These are phyloP conservation scores for Pelecanus crispus DNA, from an alignment of 2,113 vertebrate genomes.

Conservation along the genomic window DNA sequence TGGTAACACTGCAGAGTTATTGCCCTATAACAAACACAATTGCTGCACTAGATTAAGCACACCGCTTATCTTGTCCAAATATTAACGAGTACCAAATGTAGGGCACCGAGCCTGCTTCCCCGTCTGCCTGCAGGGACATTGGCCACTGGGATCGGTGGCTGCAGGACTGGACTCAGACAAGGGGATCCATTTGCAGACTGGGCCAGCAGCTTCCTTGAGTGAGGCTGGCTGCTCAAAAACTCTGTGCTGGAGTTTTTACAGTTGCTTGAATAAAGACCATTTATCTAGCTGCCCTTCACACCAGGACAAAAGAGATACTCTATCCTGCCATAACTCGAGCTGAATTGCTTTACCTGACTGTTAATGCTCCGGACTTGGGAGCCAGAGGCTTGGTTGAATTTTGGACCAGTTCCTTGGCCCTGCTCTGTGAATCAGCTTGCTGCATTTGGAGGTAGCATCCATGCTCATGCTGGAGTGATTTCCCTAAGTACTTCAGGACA, in stretches of 20 bases:
- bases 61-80: neutral
- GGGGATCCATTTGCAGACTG: neutral
- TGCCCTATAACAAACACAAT: neutral
- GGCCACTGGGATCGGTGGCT: neutral
- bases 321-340: neutral
- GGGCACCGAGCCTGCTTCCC: neutral
- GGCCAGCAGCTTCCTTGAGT: neutral
- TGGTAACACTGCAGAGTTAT: neutral
- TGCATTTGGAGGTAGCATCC: neutral
- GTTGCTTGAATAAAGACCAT: neutral
- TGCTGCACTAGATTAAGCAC: neutral
- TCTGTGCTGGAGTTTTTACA: neutral
- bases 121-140: neutral
- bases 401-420: neutral
- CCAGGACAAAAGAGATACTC: neutral
- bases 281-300: neutral
- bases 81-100: neutral
- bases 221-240: neutral
- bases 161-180: neutral
- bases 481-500: neutral
- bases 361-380: neutral
- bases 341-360: neutral
- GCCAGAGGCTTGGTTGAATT: neutral
- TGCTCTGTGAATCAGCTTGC: neutral
- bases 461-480: fast-evolving